These are phyloP conservation scores for Smutsia gigantea DNA, from an alignment of 2,797 vertebrate species.

Conservation along the genomic window DNA sequence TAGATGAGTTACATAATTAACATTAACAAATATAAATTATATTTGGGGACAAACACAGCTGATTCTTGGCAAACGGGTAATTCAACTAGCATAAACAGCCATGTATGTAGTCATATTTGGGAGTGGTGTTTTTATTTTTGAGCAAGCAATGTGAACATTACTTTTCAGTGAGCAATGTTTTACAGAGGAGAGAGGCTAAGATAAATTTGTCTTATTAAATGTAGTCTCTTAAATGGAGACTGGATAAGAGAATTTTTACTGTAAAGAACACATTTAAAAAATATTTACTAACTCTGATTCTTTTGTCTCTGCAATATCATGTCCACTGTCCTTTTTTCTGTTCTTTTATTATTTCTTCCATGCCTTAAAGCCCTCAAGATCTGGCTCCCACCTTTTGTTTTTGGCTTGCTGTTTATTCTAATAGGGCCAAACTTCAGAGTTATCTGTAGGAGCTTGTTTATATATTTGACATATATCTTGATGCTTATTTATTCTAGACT, in stretches of 20 bases:
- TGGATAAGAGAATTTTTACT: neutral
- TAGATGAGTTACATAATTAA: conserved; percentile 36
- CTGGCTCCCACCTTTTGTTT: neutral
- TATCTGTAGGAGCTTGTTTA: neutral
- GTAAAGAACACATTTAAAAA: neutral
- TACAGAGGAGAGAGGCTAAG: neutral
- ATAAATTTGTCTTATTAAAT: conserved; percentile 23
- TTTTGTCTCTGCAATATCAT: neutral
- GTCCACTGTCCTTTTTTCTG: neutral
- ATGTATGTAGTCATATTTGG: neutral
- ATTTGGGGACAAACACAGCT: neutral
- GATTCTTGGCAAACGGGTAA: neutral
- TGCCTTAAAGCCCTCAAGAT: neutral
- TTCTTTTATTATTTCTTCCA: neutral
- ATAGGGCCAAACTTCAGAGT: no score
- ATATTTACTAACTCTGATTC: neutral
- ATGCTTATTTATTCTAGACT: neutral
- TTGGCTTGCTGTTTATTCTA: neutral
- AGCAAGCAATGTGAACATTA: neutral
- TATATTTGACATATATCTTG: neutral
- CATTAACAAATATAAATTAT: neutral
- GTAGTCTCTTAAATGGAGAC: neutral
- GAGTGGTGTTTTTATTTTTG: neutral
- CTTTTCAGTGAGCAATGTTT: neutral
- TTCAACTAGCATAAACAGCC: neutral